phyloP scores from a whole-genome alignment of 2,797 vertebrate genomes.

The Anableps anableps region DNA sequence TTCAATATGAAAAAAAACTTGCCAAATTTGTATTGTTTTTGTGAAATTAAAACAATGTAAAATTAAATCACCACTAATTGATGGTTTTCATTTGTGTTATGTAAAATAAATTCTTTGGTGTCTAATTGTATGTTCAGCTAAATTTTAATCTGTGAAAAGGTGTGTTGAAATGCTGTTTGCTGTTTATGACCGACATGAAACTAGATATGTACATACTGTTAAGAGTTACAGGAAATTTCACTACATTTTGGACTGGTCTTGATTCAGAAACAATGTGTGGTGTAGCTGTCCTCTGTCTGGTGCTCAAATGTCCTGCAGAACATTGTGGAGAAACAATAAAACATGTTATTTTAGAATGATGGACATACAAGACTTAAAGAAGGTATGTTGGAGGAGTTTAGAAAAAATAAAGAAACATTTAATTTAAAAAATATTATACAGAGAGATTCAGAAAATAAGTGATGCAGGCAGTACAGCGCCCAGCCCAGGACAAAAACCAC shows the following conservation, averaged over 20 bases:
- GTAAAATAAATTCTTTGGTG: neutral
- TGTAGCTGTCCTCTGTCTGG: neutral
- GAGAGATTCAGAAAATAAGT: no score
- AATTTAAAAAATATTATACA: no score
- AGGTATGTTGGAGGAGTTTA: no score
- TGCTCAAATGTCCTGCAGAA: neutral
- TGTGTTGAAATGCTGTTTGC: neutral
- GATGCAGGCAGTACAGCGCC: no score
- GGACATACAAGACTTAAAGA: no score
- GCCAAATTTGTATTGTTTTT: neutral
- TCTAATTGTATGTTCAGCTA: neutral
- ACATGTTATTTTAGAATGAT: no score
- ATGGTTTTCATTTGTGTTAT: neutral
- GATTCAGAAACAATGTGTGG: neutral
- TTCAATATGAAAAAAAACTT: neutral
- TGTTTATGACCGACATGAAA: neutral
- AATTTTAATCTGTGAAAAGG: neutral
- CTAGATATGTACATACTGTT: neutral
- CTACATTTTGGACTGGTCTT: no score
- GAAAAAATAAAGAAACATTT: no score
- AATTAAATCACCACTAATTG: neutral
- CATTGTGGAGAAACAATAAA: no score
- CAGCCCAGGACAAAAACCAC: no score
- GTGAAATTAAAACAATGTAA: neutral
- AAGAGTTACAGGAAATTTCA: neutral